Percentiles rank a stretch among this genome's conserved stretches.
Evolutionary conservation across 2,797 vertebrate genomes (phyloP).

Genomic region (Acanthopagrus latus): DNA sequence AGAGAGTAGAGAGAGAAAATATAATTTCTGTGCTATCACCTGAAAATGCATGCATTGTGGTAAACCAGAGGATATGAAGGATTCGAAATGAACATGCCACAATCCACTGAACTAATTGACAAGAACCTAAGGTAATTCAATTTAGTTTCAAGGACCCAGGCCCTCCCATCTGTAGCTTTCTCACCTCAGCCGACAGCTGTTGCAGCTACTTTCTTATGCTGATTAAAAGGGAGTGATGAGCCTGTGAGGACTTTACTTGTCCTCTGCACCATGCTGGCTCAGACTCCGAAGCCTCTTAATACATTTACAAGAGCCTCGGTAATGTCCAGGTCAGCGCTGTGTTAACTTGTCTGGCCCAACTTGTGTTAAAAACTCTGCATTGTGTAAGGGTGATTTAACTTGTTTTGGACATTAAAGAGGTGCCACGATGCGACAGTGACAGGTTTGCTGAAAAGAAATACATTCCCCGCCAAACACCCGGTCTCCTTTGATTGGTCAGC

Average conservation of each 20-base stretch:
- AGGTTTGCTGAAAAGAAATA: not conserved
- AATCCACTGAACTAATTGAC: not conserved
- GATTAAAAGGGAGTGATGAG: constrained; percentile 36
- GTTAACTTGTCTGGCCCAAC: not conserved
- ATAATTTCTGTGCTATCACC: not conserved
- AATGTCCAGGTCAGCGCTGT: not conserved
- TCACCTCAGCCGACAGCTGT: not conserved
- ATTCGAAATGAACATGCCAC: not conserved
- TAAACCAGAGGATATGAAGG: not conserved
- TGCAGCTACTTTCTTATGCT: constrained; percentile 10
- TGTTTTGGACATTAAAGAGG: not conserved
- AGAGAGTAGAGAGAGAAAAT: constrained; percentile 7
- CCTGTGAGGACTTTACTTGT: constrained; percentile 4
- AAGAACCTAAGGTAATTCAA: constrained; percentile 1
- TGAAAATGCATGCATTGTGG: not conserved
- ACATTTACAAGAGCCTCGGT: constrained; percentile 7
- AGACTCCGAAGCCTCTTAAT: constrained; percentile 13
- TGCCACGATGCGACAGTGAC: not conserved
- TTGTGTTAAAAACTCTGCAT: constrained; percentile 10
- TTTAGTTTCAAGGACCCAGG: not conserved
- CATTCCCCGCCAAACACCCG: too few species aligned
- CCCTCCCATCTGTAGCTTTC: constrained; percentile 7
- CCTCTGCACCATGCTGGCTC: not conserved
- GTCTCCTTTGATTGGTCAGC: too few species aligned
- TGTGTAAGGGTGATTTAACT: not conserved